Conservation (phyloP, 37 sponge, comb jelly and placozoan genomes). For the Crambe crambe region DNA sequence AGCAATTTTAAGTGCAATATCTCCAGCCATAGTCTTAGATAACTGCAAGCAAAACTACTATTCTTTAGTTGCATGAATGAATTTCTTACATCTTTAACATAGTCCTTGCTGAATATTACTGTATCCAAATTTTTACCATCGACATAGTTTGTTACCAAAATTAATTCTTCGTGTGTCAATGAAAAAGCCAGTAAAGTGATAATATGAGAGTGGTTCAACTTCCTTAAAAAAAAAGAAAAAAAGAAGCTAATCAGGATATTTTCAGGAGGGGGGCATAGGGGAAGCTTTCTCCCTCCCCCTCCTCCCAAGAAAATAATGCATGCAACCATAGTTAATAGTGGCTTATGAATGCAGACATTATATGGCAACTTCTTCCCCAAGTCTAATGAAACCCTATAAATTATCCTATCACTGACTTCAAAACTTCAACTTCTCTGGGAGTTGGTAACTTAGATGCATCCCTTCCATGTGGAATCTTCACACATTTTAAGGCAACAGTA, state of each 20-base stretch:
- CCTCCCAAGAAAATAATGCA: no score
- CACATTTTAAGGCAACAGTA: no score
- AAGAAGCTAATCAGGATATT: neutral
- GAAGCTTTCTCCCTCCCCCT: no score
- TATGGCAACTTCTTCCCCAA: no score
- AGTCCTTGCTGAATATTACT: conserved; percentile 8
- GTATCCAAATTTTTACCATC: conserved; percentile 31
- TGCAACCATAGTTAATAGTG: no score
- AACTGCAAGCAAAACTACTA: conserved; percentile 9
- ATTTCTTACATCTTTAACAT: conserved; percentile 7
- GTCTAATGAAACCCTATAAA: neutral
- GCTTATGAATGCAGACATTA: no score
- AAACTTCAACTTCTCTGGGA: neutral
- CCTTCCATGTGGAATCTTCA: neutral
- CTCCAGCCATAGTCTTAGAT: neutral
- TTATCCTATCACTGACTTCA: neutral
- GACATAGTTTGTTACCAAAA: conserved; percentile 34
- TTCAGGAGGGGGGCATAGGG: no score
- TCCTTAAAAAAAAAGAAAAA: neutral
- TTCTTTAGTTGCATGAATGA: neutral
- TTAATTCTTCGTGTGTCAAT: conserved; percentile 2
- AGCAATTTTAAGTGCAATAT: conserved; percentile 29
- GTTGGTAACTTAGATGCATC: neutral
- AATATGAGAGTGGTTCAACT: conserved; percentile 3
- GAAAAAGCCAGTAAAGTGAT: conserved; percentile 12